Evolutionary conservation across 2,888 invertebrate species (phyloP), one percentile per base, ranked within the genome.

Genomic region (Pollenia griseotomentosa): DNA sequence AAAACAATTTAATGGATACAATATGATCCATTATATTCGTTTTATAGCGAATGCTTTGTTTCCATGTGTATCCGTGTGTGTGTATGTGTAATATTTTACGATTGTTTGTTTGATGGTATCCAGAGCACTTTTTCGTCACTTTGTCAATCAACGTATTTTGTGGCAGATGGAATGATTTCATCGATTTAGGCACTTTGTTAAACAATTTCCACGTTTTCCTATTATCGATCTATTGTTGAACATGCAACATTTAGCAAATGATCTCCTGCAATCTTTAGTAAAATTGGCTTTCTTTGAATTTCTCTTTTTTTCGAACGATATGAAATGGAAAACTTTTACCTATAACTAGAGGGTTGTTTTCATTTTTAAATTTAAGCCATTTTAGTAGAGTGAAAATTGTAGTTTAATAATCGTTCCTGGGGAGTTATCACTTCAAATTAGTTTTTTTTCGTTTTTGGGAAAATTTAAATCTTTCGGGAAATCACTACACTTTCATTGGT

Each of bases 91-190:
- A 16, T 48, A 61, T 33, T 14, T 44, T 55, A 55, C 42, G 59
- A 53, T 12, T 75, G 53, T 75, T 66, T 68, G 23, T 40, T 77
- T 70, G 19, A 61, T 51, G 19, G 11, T 66, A 48, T 59, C 33
- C 73, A 61, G 44, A 46, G 16, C 55, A 63, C 8, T 73, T 84
- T 87, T 87, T 84, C 87, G 77, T 81, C 84, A 78, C 84, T 81
- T 87, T 84, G 77, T 81, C 87, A 84, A 81, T 84, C 84, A 84
- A 33, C 14, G 12, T 57, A 51, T 65, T 53, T 63, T 48, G 40
- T 42, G 66, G 33, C 42, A 65, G 33, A 66, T 78, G 74, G 51
- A 77, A 71, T 78, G 71, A 78, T 75, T 68, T 59, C 66, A 68
- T 77, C 12, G 57, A 12, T 42, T 83, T 51, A 79, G 46, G 33